Evolutionary conservation across 2,888 invertebrate species (phyloP).

Genomic region (Cephus nigrinus): DNA sequence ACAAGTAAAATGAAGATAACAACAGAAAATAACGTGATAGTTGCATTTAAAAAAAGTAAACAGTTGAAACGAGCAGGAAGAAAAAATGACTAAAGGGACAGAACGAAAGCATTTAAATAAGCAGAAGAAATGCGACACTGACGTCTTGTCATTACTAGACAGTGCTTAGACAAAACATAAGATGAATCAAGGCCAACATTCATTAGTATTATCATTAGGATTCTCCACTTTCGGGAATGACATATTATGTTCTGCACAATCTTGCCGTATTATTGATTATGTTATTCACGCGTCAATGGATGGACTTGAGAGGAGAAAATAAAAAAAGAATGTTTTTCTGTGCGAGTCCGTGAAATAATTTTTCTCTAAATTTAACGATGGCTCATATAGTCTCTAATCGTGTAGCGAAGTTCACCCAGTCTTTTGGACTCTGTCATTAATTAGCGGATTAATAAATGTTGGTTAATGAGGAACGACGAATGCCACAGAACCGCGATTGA

Average conservation of each 20-base stretch:
- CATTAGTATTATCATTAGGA: not conserved
- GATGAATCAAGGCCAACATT: not conserved
- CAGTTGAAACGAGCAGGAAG: not conserved
- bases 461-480: not conserved
- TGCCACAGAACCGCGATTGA: not conserved
- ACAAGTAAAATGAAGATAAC: constrained; percentile 31
- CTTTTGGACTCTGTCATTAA: not conserved
- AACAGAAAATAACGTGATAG: constrained; percentile 18
- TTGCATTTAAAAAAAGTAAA: not conserved
- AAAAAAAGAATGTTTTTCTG: not conserved
- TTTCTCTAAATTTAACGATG: not conserved
- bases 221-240: not conserved
- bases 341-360: not conserved
- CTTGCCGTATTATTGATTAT: not conserved
- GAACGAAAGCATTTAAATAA: not conserved
- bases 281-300: not conserved
- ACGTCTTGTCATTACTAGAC: not conserved
- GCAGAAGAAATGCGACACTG: not conserved
- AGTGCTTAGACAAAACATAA: not conserved
- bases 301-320: not conserved
- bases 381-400: not conserved
- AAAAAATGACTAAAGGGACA: not conserved
- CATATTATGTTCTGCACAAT: not conserved
- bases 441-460: not conserved
- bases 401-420: not conserved